Conservation (phyloP, 2,888 invertebrate genomes). For the Cosmia pyralina region DNA sequence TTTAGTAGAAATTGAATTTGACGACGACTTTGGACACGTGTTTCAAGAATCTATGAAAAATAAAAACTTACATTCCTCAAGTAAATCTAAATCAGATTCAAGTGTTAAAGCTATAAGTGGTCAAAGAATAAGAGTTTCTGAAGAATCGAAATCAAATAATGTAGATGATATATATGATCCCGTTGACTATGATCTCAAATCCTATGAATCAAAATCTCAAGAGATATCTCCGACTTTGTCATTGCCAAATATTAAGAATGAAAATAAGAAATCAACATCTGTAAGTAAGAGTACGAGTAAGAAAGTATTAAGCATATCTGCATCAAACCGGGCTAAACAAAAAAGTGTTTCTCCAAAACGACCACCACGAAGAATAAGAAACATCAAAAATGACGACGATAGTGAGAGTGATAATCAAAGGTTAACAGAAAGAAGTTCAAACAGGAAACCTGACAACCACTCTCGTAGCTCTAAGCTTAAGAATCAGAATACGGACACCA, state of each 20-base stretch:
- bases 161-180: slow-evolving; percentile 87
- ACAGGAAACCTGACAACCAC: slow-evolving; percentile 73
- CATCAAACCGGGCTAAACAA: slow-evolving; percentile 82
- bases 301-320: slow-evolving; percentile 77
- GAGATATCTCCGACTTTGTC: slow-evolving; percentile 78
- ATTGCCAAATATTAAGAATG: slow-evolving; percentile 87
- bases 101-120: slow-evolving; percentile 92
- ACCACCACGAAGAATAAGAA: slow-evolving; percentile 90
- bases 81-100: slow-evolving; percentile 84
- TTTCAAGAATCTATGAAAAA: slow-evolving; percentile 83
- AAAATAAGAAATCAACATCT: slow-evolving; percentile 80
- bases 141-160: slow-evolving; percentile 84
- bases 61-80: slow-evolving; percentile 75
- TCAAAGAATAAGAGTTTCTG: slow-evolving; percentile 92
- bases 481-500: slow-evolving; percentile 82
- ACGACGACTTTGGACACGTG: slow-evolving; percentile 87
- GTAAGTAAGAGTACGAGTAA: slow-evolving; percentile 82
- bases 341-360: slow-evolving; percentile 91
- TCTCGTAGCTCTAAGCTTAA: slow-evolving; percentile 78
- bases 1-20: slow-evolving; percentile 87
- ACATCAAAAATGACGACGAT: slow-evolving; percentile 86
- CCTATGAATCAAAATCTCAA: slow-evolving; percentile 80
- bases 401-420: slow-evolving; percentile 88
- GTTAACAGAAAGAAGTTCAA: slow-evolving; percentile 76
- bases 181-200: slow-evolving; percentile 87